Base-by-base conservation (phyloP, 1,140 invertebrate species). In the Latrodectus geometricus region DNA sequence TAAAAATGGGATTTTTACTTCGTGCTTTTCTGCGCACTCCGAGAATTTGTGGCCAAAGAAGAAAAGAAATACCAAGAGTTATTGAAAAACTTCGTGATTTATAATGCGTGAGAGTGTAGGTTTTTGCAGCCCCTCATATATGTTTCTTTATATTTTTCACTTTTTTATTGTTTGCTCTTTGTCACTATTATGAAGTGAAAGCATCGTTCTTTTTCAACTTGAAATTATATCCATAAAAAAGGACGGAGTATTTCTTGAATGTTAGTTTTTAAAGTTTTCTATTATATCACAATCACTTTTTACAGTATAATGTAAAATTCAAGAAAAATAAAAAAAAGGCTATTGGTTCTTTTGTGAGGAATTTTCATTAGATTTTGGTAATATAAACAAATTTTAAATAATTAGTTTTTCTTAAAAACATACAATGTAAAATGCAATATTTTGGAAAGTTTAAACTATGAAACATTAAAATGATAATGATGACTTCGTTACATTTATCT, bases 81-180 rank as follows among this genome's bases (percentile, higher is more conserved):
- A 83, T 83, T 83, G 80, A 83, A 83, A 83, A 83, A 83, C 70
- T 83, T 65, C 56, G 80, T 83, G 80, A 83, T 83, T 83, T 83
- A 83, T 83, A 83, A 83, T 83, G 14, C 52, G 52, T 17, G 14
- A 48, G 17, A 15, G 54, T 61, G 54, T 61, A 61, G 54, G 54
- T 61, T 61, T 61, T 61, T 61, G 11, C 54, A 14, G 35, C 17
- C 17, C 11, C 54, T 61, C 54, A 61, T 61, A 61, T 61, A 61
- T 61, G 35, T 35, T 35, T 35, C 35, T 5, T 35, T 35, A 2
- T 61, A 17, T 61, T 61, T 56, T 61, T 14, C 17, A 17, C 54
- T 61, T 61, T 61, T 61, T 61, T 1, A 35, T 35, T 61, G 54
- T 61, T 61, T 61, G 54, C 54, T 61, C 54, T 61, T 61, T 8